Base-by-base conservation (phyloP, 2,888 invertebrate species). In the Listrodromus nycthemerus region DNA sequence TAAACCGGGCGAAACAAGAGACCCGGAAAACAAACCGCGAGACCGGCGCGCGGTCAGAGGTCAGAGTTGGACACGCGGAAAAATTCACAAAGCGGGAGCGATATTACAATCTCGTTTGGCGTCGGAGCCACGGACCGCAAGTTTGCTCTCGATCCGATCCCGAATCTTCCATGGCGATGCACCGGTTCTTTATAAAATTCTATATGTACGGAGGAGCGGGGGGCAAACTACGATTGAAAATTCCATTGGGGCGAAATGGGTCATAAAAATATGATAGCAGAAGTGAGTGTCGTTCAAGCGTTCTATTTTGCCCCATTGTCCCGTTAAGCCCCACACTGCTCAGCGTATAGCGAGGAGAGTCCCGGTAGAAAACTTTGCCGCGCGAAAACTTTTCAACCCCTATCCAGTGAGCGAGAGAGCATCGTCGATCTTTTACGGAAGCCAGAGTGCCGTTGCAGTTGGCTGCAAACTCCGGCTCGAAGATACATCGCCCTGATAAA, bases 91-190 rank as follows among this genome's bases (percentile, higher is more conserved):
- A 77, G 73, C 77, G 37, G 48, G 61, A 30, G 63, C 77, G 73
- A 82, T 82, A 82, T 82, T 82, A 69, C 73, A 78, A 73, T 78
- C 74, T 69, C 74, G 69, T 78, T 70, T 67, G 37, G 63, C 45
- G 21, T 63, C 45, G 69, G 73, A 41, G 37, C 13, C 19, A 10
- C 45, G 10, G 48, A 61, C 45, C 50, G 45, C 74, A 69, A 55
- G 61, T 41, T 74, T 63, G 24, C 45, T 45, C 78, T 21, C 33
- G 7, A 45, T n/a, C 8, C 63, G 48, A 30, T 37, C 74, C 24
- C 58, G 37, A 66, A 66, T 71, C 66, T 71, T 58, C n/a, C 50
- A 19, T 5, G 19, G 21, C 45, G 41, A 37, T 67, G 65, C 48
- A 45, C 48, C 8, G 55, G 27, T 45, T 16, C 13, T 55, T 52